Percentiles rank a stretch among this genome's conserved stretches.
Conservation (phyloP, 2,113 vertebrate species). For the Actinemys pallida region DNA sequence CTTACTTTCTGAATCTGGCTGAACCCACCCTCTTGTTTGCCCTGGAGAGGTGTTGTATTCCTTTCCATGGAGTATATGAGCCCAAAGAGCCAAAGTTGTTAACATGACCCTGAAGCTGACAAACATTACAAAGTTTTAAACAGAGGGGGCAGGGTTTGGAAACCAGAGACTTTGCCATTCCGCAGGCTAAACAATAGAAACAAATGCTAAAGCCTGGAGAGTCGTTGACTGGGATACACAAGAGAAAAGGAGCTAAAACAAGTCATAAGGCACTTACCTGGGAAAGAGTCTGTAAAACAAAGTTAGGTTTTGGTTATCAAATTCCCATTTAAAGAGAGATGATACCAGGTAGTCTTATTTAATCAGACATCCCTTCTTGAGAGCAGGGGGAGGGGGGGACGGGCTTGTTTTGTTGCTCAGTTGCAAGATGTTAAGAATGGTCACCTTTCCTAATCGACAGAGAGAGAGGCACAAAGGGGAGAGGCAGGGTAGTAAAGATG, state of each 20-base stretch:
- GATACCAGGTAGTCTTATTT: not conserved
- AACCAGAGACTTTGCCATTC: not conserved
- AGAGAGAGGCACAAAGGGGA: not conserved
- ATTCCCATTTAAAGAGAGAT: not conserved
- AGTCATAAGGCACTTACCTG: not conserved
- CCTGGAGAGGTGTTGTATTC: too few species aligned
- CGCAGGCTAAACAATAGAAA: not conserved
- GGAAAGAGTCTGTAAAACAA: not conserved
- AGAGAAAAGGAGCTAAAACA: not conserved
- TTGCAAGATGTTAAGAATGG: not conserved
- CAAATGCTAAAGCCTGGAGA: not conserved
- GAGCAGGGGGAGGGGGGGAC: rapidly evolving
- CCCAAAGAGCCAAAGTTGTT: not conserved
- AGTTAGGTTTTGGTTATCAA: not conserved
- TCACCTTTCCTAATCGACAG: not conserved
- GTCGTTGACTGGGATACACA: not conserved
- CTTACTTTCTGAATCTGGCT: not conserved
- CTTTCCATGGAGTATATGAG: not conserved
- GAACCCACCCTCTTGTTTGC: not conserved
- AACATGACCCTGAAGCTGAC: not conserved
- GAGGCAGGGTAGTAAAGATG: not conserved
- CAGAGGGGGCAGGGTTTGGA: not conserved
- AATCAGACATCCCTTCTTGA: not conserved
- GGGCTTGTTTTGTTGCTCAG: not conserved
- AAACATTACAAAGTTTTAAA: not conserved